Conservation (phyloP, 2,797 vertebrate genomes). For the Amniataba percoides region DNA sequence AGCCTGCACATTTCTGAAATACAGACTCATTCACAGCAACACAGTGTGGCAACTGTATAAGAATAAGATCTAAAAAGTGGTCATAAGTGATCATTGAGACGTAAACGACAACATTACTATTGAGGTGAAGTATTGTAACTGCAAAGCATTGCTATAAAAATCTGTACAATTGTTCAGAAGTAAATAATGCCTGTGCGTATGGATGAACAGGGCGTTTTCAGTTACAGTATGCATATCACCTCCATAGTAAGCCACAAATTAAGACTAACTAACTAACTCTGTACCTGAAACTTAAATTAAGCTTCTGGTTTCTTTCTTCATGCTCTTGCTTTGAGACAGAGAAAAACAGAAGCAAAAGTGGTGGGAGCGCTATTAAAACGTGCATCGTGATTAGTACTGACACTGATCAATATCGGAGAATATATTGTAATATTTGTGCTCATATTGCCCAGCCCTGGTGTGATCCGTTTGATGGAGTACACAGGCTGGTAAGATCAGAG, state of each 20-base stretch:
- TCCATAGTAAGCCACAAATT: background rate
- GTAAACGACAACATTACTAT: too few species aligned
- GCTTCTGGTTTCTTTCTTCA: constrained; percentile 17
- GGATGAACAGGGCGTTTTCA: background rate
- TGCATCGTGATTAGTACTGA: constrained; percentile 58
- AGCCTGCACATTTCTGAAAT: constrained; percentile 21
- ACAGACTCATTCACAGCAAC: constrained; percentile 11
- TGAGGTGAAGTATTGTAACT: too few species aligned
- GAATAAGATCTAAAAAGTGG: too few species aligned
- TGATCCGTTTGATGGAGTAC: constrained; percentile 76
- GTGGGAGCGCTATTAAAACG: constrained; percentile 39
- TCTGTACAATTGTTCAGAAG: background rate
- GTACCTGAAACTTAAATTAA: constrained; percentile 17
- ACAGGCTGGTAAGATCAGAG: constrained; percentile 75
- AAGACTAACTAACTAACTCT: constrained; percentile 28
- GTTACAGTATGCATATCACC: background rate
- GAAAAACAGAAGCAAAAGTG: constrained; percentile 12
- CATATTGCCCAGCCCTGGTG: constrained; percentile 64
- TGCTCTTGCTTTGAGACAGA: constrained; percentile 35
- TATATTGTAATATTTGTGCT: constrained; percentile 75
- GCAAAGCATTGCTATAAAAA: too few species aligned
- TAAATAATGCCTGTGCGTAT: background rate
- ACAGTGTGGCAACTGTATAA: background rate
- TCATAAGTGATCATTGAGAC: too few species aligned
- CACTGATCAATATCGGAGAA: constrained; percentile 72